Base-by-base conservation (phyloP, 2,113 vertebrate genomes). In the Lynx canadensis region DNA sequence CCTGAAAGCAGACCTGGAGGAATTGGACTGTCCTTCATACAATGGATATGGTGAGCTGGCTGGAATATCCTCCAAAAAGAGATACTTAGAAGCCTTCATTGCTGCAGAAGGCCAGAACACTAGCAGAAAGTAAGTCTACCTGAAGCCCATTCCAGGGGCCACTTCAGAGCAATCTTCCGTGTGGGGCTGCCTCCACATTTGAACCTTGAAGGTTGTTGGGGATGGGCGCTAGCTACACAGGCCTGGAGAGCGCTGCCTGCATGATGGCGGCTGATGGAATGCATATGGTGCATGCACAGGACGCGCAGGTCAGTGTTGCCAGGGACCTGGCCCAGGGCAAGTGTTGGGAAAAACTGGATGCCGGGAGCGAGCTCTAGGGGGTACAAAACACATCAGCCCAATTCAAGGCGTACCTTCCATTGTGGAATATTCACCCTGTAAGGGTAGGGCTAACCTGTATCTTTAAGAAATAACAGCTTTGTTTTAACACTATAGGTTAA, bases 281-380 rank as follows among this genome's bases (percentile, higher is more conserved):
- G 1, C 31, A 0, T 52, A 79, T 10, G 15, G 48, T 12, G 2
- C 9, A 2, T 33, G 16, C 31, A 79, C 29, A n/a, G 48, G 2
- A 33, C 1, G 18, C 21, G 10, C 31, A 33, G 48, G 76, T 19
- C 48, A 21, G 31, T 9, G 31, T 48, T 18, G 48, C 76, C 0
- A 0, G 76, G 18, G 29, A 79, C 76, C 2, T 19, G 48, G 45
- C 45, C 31, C 48, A 21, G 76, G 76, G 48, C 48, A 79, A n/a
- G 41, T 52, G 76, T 21, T 33, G 48, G 76, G 31, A 21, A 33
- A 31, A 4, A 4, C 31, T 15, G 1, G 76, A 21, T 52, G 45
- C 33, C 3, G 31, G 31, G 9, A 50, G 76, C 2, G 0, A 52
- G 48, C 76, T 12, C 45, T 50, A 79, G 48, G 4, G 29, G 76